Evolutionary conservation across 2,888 invertebrate genomes (phyloP).

Genomic region (Galerucella pusilla): DNA sequence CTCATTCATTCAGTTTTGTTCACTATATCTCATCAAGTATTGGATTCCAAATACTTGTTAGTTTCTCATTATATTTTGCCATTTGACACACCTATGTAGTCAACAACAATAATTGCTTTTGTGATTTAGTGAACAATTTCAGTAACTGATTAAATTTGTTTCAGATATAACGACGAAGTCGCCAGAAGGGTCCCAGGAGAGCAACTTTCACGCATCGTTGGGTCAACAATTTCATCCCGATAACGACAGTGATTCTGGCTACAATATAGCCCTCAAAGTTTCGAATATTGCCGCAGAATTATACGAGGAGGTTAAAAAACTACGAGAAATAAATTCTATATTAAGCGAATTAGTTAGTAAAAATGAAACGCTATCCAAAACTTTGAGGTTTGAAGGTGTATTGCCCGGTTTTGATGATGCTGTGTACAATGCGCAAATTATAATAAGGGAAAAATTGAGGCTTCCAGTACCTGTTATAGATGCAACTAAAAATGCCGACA

Average conservation of each 20-base stretch:
- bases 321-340: constrained; percentile 45
- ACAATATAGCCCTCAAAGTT: constrained; percentile 43
- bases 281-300: constrained; percentile 45
- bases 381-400: constrained; percentile 47
- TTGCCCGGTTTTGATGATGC: constrained; percentile 47
- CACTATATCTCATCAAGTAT: neutral
- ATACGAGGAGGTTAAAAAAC: constrained; percentile 43
- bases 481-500: constrained; percentile 48
- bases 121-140: constrained; percentile 30
- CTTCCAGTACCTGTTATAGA: constrained; percentile 47
- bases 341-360: constrained; percentile 46
- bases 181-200: constrained; percentile 27
- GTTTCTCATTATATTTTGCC: neutral
- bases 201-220: constrained; percentile 35
- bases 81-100: neutral
- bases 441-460: constrained; percentile 53
- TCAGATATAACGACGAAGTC: constrained; percentile 35
- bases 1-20: too few species aligned
- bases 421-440: constrained; percentile 43
- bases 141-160: constrained; percentile 39
- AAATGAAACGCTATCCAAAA: constrained; percentile 40
- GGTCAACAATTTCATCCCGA: constrained; percentile 29
- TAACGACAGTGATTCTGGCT: constrained; percentile 25
- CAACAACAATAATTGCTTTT: constrained; percentile 12
- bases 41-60: neutral